Conservation (phyloP, 2,888 invertebrate species). For the Eupeodes luniger region DNA sequence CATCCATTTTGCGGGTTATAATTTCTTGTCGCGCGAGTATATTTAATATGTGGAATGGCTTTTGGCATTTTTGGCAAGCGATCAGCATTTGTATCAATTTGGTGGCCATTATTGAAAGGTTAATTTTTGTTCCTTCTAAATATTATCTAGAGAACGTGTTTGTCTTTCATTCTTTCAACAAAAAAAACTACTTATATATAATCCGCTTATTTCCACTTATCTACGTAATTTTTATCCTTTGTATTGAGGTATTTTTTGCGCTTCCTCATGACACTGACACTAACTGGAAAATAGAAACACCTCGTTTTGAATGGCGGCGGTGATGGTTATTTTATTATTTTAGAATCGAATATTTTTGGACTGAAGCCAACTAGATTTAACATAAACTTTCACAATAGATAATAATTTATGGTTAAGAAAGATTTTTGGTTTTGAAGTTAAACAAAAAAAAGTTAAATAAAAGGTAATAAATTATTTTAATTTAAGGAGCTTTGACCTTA, state of each 20-base stretch:
- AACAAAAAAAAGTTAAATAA: no score
- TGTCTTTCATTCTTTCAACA: background rate
- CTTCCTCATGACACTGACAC: slow-evolving; percentile 16
- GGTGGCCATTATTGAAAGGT: slow-evolving; percentile 75
- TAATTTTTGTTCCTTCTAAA: slow-evolving; percentile 69
- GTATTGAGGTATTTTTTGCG: slow-evolving; percentile 30
- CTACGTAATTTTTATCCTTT: slow-evolving; percentile 59
- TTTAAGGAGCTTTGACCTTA: no score
- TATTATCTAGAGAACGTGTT: background rate
- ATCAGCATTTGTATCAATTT: slow-evolving; percentile 75
- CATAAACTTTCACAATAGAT: background rate
- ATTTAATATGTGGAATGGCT: slow-evolving; percentile 76
- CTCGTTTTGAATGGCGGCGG: slow-evolving; percentile 29
- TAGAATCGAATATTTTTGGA: slow-evolving; percentile 53
- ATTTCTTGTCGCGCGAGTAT: slow-evolving; percentile 72
- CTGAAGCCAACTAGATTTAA: slow-evolving; percentile 29
- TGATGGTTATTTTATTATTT: background rate
- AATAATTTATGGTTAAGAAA: no score
- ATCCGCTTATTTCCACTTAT: slow-evolving; percentile 66
- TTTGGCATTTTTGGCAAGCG: slow-evolving; percentile 73
- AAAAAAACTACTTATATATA: slow-evolving; percentile 10
- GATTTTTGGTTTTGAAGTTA: no score
- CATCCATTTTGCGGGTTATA: slow-evolving; percentile 67
- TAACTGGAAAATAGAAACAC: slow-evolving; percentile 56
- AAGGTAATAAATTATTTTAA: no score